A percentile compares a stretch with the other conserved stretches of the same genome.
phyloP scores from a whole-genome alignment of 2,888 invertebrate species.

The Podotricha telesiphe region DNA sequence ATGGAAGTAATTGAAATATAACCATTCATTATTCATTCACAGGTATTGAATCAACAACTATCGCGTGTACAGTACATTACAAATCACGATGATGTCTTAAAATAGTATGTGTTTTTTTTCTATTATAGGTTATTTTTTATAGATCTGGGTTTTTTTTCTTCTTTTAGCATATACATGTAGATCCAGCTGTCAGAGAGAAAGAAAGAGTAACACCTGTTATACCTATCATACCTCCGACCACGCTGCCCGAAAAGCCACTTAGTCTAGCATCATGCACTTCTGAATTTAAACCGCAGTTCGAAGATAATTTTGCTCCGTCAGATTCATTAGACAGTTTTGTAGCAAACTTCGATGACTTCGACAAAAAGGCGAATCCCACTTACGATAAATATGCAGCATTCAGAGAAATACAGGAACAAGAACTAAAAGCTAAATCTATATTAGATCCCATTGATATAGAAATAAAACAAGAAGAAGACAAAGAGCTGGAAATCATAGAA shows the following conservation, averaged over 20 bases:
- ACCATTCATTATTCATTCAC: too few relatives aligned
- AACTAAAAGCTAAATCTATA: constrained; percentile 80
- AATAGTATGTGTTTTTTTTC: too few relatives aligned
- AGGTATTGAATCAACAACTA: too few relatives aligned
- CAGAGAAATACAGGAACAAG: constrained; percentile 92
- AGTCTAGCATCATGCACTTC: constrained; percentile 29
- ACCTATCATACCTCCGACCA: constrained; percentile 44
- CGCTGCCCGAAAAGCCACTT: constrained; percentile 40
- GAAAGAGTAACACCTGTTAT: constrained; percentile 54
- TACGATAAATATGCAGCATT: constrained; percentile 95
- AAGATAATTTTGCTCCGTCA: constrained; percentile 85
- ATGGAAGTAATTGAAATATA: too few relatives aligned
- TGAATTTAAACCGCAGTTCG: constrained; percentile 83
- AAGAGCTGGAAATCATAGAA: constrained; percentile 65
- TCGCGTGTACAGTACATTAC: too few relatives aligned
- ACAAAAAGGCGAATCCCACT: constrained; percentile 79
- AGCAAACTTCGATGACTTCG: constrained; percentile 87
- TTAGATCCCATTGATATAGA: constrained; percentile 61
- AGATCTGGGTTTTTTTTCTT: constrained; percentile 24
- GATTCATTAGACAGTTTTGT: constrained; percentile 82
- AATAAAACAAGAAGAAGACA: constrained; percentile 70
- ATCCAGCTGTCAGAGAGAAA: constrained; percentile 57
- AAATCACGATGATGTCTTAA: too few relatives aligned
- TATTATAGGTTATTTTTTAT: too few relatives aligned
- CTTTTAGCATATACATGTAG: constrained; percentile 73